Percentiles rank a stretch among this genome's conserved stretches.
These are phyloP conservation scores for Agonopterix alstromeriana DNA, from an alignment of 2,888 invertebrate species.

Conservation along the genomic window DNA sequence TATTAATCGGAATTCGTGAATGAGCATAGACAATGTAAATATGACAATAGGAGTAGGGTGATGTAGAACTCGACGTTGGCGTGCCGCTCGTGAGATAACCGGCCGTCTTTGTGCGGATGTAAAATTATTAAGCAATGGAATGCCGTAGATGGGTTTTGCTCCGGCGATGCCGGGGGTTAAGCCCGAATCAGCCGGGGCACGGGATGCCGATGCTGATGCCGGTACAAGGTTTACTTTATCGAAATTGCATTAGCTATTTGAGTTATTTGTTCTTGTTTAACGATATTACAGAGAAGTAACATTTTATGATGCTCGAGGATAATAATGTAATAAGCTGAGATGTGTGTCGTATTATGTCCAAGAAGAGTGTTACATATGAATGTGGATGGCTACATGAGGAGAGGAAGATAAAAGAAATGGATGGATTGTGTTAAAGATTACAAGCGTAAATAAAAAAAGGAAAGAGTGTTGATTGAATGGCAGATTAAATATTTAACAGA, in stretches of 20 bases:
- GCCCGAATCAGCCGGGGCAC: conserved; percentile 32
- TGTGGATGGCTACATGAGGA: too few relatives aligned
- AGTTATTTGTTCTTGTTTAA: too few relatives aligned
- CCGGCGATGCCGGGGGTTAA: conserved; percentile 44
- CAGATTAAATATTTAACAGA: too few relatives aligned
- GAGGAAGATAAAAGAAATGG: too few relatives aligned
- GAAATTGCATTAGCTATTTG: conserved; percentile 1
- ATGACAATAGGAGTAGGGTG: conserved; percentile 65
- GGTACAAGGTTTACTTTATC: conserved; percentile 34
- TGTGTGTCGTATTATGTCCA: not conserved
- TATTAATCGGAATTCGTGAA: conserved; percentile 67
- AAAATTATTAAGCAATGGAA: conserved; percentile 67
- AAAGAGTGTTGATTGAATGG: too few relatives aligned
- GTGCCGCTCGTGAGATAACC: conserved; percentile 71
- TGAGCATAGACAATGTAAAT: conserved; percentile 73
- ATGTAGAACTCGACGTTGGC: conserved; percentile 57
- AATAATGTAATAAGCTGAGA: not conserved
- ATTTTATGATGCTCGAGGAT: too few relatives aligned
- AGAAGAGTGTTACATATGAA: too few relatives aligned
- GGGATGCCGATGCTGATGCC: conserved; percentile 16
- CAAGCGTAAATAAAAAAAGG: too few relatives aligned
- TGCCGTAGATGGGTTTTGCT: conserved; percentile 46
- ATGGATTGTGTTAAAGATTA: too few relatives aligned
- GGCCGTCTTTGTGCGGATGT: conserved; percentile 64
- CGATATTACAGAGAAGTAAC: too few relatives aligned